These are phyloP conservation scores for Zaprionus lineosus DNA, from an alignment of 2,888 invertebrate species.

Conservation along the genomic window DNA sequence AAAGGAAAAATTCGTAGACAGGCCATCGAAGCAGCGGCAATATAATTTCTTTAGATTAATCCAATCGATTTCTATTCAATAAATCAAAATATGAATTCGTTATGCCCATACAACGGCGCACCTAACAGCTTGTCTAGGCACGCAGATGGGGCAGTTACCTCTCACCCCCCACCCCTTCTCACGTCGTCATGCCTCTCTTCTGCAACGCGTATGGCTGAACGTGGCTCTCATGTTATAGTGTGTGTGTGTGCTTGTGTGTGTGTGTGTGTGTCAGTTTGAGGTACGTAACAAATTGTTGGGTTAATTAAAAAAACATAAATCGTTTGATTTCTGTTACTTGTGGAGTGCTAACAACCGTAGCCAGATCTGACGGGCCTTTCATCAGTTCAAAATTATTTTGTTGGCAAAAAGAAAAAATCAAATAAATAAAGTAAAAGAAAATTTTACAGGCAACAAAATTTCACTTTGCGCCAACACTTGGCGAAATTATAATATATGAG, in stretches of 20 bases:
- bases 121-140: slow-evolving; percentile 45
- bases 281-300: slow-evolving; percentile 82
- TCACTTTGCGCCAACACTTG: slow-evolving; percentile 31
- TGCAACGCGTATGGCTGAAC: background rate
- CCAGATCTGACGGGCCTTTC: slow-evolving; percentile 64
- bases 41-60: slow-evolving; percentile 75
- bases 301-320: slow-evolving; percentile 83
- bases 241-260: slow-evolving; percentile 13
- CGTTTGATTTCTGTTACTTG: slow-evolving; percentile 71
- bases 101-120: slow-evolving; percentile 69
- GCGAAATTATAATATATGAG: background rate
- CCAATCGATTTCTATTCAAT: slow-evolving; percentile 80
- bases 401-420: slow-evolving; percentile 35
- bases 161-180: slow-evolving; percentile 23
- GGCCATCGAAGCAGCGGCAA: slow-evolving; percentile 39
- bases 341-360: slow-evolving; percentile 63
- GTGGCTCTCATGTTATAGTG: background rate
- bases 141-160: slow-evolving; percentile 44
- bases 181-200: background rate
- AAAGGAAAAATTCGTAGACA: slow-evolving; percentile 49
- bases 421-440: background rate
- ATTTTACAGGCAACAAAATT: slow-evolving; percentile 36
- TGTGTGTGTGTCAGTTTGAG: slow-evolving; percentile 66
- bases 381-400: slow-evolving; percentile 51
- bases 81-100: slow-evolving; percentile 80